A percentile compares a stretch with the other conserved stretches of the same genome.
Evolutionary conservation across 2,888 invertebrate species (phyloP).

Genomic region (Gari tellinella): DNA sequence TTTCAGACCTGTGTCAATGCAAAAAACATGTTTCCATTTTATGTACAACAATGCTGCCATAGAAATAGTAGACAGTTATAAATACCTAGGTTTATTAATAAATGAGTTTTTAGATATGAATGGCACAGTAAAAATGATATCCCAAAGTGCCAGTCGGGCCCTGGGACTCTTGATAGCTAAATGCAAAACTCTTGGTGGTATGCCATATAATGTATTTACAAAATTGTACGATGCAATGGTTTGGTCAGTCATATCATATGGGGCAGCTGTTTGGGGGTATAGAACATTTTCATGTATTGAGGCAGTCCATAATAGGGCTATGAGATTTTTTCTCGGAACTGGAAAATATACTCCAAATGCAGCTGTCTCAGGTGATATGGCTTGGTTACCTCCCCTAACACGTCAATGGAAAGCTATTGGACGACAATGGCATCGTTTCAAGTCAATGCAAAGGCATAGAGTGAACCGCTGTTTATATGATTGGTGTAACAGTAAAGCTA

Average conservation of each 20-base stretch:
- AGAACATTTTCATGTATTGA: no score
- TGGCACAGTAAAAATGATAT: slow-evolving; percentile 12
- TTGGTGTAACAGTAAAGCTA: no score
- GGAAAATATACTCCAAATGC: slow-evolving; percentile 21
- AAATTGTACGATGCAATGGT: slow-evolving; percentile 13
- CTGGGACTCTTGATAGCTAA: slow-evolving; percentile 17
- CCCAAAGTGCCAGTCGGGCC: no score
- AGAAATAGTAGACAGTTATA: slow-evolving; percentile 22
- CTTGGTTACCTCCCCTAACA: slow-evolving; percentile 27
- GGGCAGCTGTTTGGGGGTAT: no score
- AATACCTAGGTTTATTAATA: slow-evolving; percentile 31
- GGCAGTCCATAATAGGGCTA: slow-evolving; percentile 20
- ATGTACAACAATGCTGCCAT: no score
- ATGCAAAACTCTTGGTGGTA: slow-evolving; percentile 1
- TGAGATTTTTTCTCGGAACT: slow-evolving; percentile 2
- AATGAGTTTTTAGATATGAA: no score
- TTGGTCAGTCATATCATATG: slow-evolving; percentile 1
- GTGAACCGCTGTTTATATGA: no score
- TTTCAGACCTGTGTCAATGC: no score
- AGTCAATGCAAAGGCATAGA: no score
- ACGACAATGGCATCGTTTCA: neutral
- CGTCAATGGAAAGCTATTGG: slow-evolving; percentile 15
- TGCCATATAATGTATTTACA: slow-evolving; percentile 15
- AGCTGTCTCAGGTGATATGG: slow-evolving; percentile 39
- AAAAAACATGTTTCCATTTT: no score